A percentile compares a stretch with the other conserved stretches of the same genome.
Conservation (phyloP, 2,113 vertebrate genomes). For the Scalopus aquaticus region DNA sequence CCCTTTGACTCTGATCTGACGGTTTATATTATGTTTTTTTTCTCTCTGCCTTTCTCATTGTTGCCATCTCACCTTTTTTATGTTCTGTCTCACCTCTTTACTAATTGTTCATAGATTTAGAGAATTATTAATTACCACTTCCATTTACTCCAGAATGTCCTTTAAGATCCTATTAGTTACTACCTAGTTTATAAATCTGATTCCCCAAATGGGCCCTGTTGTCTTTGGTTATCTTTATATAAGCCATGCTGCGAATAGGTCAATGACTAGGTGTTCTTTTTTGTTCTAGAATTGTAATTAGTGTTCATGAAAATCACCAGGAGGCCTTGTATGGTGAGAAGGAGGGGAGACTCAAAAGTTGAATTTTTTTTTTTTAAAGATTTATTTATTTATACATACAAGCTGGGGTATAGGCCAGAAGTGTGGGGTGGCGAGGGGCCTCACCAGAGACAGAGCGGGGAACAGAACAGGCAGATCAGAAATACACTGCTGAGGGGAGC, state of each 20-base stretch:
- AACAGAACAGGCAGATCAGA: too few relatives aligned
- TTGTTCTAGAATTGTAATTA: constrained; percentile 21
- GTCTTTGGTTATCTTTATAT: background rate
- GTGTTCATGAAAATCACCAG: background rate
- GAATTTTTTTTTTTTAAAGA: too few relatives aligned
- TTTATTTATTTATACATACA: too few relatives aligned
- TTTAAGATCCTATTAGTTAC: background rate
- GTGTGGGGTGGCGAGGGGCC: too few relatives aligned
- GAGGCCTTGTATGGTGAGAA: background rate
- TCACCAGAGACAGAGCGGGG: too few relatives aligned
- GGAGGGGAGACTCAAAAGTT: background rate
- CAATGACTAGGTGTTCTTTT: constrained; percentile 30
- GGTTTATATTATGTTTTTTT: background rate
- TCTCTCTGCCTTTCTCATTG: background rate
- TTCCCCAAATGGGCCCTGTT: background rate
- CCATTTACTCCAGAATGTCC: background rate
- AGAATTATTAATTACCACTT: constrained; percentile 12
- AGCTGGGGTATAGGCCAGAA: too few relatives aligned
- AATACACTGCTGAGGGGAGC: too few relatives aligned
- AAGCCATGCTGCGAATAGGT: background rate
- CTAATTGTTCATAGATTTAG: constrained; percentile 4
- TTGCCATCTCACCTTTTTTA: background rate
- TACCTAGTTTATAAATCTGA: background rate
- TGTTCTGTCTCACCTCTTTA: background rate
- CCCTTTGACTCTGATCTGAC: background rate